phyloP scores from a whole-genome alignment of 2,113 vertebrate species.

The Orientallactaga bullata region DNA sequence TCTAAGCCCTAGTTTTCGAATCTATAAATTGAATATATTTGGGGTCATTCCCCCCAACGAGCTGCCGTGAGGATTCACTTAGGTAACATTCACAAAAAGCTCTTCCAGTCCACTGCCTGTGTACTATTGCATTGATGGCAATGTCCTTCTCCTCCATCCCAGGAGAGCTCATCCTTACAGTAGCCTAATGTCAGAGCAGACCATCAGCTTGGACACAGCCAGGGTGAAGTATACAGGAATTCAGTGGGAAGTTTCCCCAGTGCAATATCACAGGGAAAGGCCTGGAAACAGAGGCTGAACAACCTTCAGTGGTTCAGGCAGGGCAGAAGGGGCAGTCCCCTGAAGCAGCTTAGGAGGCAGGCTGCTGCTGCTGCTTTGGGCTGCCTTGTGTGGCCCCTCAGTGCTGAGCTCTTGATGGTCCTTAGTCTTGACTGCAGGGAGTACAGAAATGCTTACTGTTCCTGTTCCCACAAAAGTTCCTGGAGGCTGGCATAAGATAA shows the following conservation, averaged over 20 bases:
- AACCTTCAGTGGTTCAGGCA: fast-evolving
- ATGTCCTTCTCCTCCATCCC: too few species aligned
- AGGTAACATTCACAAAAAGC: neutral
- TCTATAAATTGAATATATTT: neutral
- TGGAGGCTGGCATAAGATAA: neutral
- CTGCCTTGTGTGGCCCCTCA: fast-evolving
- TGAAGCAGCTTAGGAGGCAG: neutral
- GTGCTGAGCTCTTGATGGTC: neutral
- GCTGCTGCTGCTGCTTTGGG: neutral
- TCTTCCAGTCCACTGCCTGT: neutral
- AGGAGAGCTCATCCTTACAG: neutral
- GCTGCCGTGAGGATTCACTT: fast-evolving
- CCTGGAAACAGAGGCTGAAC: neutral
- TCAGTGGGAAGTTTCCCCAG: neutral
- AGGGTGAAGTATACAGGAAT: neutral
- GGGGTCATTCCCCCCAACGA: neutral
- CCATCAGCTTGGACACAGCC: neutral
- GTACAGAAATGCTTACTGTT: neutral
- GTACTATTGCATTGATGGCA: fast-evolving
- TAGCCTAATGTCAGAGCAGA: neutral
- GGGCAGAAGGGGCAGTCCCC: neutral
- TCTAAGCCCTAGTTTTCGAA: neutral
- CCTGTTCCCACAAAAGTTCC: neutral
- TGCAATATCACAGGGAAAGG: neutral
- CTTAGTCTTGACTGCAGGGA: neutral